Conservation (phyloP, 2,797 vertebrate species). For the Cynodonichthys magdalenae region DNA sequence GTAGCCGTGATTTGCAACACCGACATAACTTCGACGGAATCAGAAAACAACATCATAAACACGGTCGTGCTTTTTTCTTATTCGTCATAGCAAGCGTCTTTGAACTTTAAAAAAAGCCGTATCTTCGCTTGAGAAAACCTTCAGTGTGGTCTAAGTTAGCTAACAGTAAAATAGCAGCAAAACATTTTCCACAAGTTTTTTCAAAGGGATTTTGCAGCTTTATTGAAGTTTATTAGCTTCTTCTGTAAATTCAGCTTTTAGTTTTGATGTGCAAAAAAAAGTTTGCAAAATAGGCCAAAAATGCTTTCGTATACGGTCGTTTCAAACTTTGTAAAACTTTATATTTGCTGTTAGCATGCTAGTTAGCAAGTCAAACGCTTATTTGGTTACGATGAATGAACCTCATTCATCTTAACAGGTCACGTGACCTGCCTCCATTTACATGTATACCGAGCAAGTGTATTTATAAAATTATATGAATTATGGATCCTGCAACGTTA, state of each 20-base stretch:
- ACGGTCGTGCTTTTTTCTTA: conserved; percentile 61
- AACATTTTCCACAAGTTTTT: conserved; percentile 13
- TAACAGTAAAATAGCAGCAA: not conserved
- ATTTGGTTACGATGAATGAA: conserved; percentile 8
- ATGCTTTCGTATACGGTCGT: not conserved
- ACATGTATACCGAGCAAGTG: too few species aligned
- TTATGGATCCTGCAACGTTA: rapidly evolving
- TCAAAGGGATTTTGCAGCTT: not conserved
- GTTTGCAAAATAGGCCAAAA: not conserved
- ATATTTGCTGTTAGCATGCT: conserved; percentile 42
- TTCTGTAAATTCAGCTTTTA: not conserved
- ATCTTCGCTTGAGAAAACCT: conserved; percentile 21
- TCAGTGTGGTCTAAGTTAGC: conserved; percentile 45
- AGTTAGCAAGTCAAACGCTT: conserved; percentile 30
- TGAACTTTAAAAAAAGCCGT: not conserved
- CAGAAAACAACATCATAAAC: conserved; percentile 81
- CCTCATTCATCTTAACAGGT: not conserved
- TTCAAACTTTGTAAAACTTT: conserved; percentile 41
- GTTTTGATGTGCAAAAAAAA: rapidly evolving
- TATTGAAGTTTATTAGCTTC: not conserved
- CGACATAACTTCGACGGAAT: conserved; percentile 76
- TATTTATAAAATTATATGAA: not conserved
- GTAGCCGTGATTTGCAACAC: conserved; percentile 81
- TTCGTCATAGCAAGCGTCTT: not conserved
- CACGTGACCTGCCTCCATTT: not conserved